Percentiles rank a stretch among this genome's conserved stretches.
Conservation (phyloP, 2,113 vertebrate genomes). For the Stegostoma tigrinum region DNA sequence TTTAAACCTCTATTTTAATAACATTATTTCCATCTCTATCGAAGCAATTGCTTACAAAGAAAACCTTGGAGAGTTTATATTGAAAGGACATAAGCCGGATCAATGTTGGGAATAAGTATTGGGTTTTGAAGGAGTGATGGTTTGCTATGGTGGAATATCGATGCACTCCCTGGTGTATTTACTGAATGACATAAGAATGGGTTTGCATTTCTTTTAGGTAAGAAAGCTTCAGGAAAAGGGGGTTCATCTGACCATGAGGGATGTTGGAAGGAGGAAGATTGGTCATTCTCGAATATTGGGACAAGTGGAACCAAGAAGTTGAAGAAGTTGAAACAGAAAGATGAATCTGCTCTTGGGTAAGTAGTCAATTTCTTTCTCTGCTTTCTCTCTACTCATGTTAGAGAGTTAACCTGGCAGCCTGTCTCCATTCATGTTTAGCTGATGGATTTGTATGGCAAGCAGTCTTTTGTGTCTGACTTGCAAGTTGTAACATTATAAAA, state of each 20-base stretch:
- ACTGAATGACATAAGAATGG: neutral
- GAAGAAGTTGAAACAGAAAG: constrained; percentile 89
- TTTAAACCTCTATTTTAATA: neutral
- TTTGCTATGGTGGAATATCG: neutral
- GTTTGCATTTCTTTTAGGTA: constrained; percentile 59
- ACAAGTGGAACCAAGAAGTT: constrained; percentile 85
- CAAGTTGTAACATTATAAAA: neutral
- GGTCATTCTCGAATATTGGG: constrained; percentile 70
- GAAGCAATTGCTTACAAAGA: neutral
- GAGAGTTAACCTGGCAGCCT: neutral
- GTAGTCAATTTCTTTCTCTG: constrained; percentile 39
- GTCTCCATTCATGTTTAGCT: neutral
- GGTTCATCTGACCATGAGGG: constrained; percentile 82
- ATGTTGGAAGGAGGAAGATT: constrained; percentile 87
- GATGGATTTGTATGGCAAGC: neutral
- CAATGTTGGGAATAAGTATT: neutral
- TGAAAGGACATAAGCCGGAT: neutral
- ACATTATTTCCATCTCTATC: neutral
- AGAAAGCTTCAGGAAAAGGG: constrained; percentile 86
- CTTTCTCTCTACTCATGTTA: no score
- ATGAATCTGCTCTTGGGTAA: constrained; percentile 80
- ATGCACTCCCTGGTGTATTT: no score
- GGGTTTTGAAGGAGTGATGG: neutral
- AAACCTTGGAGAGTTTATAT: neutral
- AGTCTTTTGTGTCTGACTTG: neutral